phyloP scores from a whole-genome alignment of 2,888 invertebrate genomes.

The Drosophila borborema region DNA sequence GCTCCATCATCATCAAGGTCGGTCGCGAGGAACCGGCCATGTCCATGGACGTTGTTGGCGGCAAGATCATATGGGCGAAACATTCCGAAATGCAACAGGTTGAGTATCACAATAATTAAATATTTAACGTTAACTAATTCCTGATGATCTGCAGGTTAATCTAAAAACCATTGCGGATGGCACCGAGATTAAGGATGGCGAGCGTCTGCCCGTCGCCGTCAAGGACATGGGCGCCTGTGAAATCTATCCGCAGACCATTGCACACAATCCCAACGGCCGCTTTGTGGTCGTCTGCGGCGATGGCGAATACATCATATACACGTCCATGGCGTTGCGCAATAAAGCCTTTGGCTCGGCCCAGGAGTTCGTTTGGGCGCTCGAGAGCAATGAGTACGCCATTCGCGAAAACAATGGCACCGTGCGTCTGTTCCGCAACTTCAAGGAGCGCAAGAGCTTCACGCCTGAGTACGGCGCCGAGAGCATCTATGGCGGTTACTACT shows the following conservation, averaged over 20 bases:
- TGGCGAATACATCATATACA: slow-evolving; percentile 99
- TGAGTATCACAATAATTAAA: background rate
- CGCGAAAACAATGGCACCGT: slow-evolving; percentile 96
- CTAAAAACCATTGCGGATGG: slow-evolving; percentile 85
- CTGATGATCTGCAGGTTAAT: slow-evolving; percentile 71
- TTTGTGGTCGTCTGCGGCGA: slow-evolving; percentile 98
- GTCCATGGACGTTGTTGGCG: slow-evolving; percentile 99
- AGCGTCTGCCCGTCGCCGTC: slow-evolving; percentile 95
- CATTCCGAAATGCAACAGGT: slow-evolving; percentile 98
- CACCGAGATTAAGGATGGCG: slow-evolving; percentile 94
- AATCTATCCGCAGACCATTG: slow-evolving; percentile 99
- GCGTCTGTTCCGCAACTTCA: slow-evolving; percentile 99
- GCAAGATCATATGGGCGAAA: slow-evolving; percentile 99
- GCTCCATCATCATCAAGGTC: slow-evolving; percentile 85
- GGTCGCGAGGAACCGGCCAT: slow-evolving; percentile 99
- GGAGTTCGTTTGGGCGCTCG: slow-evolving; percentile 99
- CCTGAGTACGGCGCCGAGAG: slow-evolving; percentile 99
- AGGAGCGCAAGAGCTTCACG: slow-evolving; percentile 97
- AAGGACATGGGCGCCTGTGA: slow-evolving; percentile 99
- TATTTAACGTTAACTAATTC: background rate
- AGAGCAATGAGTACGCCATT: slow-evolving; percentile 96
- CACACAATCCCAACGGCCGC: slow-evolving; percentile 99
- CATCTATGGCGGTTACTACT: slow-evolving; percentile 96
- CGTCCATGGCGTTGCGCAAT: slow-evolving; percentile 99
- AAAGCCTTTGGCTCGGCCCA: slow-evolving; percentile 99